phyloP scores from a whole-genome alignment of 2,113 vertebrate species.

The Brachyistius frenatus region DNA sequence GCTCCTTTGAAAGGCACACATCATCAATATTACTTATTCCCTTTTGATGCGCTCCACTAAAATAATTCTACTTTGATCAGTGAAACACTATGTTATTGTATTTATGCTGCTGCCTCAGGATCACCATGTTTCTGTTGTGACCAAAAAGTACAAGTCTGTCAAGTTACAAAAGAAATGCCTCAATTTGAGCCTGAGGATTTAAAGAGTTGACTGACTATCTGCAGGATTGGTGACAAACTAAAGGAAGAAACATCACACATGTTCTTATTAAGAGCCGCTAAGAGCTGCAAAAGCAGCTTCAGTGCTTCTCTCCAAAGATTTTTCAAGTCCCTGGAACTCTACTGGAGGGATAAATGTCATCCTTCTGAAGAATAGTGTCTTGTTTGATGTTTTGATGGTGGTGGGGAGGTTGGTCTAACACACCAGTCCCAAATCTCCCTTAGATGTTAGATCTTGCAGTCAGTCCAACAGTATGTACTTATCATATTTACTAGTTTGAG shows the following conservation, averaged over 20 bases:
- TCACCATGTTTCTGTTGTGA: slow-evolving; percentile 21
- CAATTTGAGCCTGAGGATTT: neutral
- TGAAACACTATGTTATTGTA: slow-evolving; percentile 59
- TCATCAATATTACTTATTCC: slow-evolving; percentile 72
- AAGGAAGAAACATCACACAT: neutral
- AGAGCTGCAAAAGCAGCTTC: neutral
- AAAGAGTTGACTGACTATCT: neutral
- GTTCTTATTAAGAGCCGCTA: neutral
- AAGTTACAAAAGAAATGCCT: slow-evolving; percentile 22
- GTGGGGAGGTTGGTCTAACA: too few relatives aligned
- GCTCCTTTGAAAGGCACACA: slow-evolving; percentile 58
- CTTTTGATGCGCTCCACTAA: slow-evolving; percentile 57
- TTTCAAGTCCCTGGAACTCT: neutral
- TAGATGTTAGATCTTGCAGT: neutral
- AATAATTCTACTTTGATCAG: slow-evolving; percentile 69
- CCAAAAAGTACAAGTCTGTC: slow-evolving; percentile 24
- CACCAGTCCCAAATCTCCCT: too few relatives aligned
- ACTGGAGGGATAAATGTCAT: neutral
- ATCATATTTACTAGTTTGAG: neutral
- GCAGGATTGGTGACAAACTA: slow-evolving; percentile 3
- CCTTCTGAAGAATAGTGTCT: neutral
- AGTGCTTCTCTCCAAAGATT: neutral
- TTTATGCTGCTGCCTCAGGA: slow-evolving; percentile 22
- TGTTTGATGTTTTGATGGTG: neutral
- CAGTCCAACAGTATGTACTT: too few relatives aligned